Conservation (phyloP, 2,888 invertebrate genomes). For the Protonemura montana region DNA sequence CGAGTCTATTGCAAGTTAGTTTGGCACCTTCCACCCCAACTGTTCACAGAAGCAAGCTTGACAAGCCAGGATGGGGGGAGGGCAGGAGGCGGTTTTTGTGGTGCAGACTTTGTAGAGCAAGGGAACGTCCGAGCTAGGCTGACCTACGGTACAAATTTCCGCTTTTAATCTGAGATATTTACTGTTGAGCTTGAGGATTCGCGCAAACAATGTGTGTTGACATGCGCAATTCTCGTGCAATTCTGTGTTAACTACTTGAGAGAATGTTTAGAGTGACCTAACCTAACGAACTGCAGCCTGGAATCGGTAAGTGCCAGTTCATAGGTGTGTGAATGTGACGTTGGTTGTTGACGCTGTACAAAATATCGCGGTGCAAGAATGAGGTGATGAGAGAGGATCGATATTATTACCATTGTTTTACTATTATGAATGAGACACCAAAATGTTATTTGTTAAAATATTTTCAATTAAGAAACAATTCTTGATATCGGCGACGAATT, state of each 20-base stretch:
- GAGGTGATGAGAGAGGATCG: background rate
- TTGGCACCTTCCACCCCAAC: background rate
- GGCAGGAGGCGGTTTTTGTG: background rate
- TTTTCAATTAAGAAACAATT: slow-evolving; percentile 4
- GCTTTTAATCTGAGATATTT: slow-evolving; percentile 47
- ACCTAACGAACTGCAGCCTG: slow-evolving; percentile 8
- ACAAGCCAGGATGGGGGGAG: background rate
- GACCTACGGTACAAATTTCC: slow-evolving; percentile 23
- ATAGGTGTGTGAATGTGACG: background rate
- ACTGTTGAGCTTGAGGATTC: slow-evolving; percentile 9
- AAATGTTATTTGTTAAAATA: slow-evolving; percentile 23
- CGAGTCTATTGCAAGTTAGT: background rate
- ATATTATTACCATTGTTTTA: background rate
- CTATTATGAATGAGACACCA: slow-evolving; percentile 24
- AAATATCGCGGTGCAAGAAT: background rate
- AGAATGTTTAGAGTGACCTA: slow-evolving; percentile 23
- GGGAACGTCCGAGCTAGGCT: slow-evolving; percentile 34
- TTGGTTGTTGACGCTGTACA: slow-evolving; percentile 1
- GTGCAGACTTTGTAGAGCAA: slow-evolving; percentile 25
- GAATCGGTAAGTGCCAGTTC: slow-evolving; percentile 36
- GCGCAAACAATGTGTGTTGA: background rate
- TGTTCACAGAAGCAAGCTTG: slow-evolving; percentile 32
- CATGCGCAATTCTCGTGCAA: background rate
- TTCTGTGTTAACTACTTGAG: slow-evolving; percentile 19
- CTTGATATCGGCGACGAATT: background rate